These are phyloP conservation scores for Coptotermes formosanus DNA, from an alignment of 1,140 invertebrate species.

Conservation along the genomic window DNA sequence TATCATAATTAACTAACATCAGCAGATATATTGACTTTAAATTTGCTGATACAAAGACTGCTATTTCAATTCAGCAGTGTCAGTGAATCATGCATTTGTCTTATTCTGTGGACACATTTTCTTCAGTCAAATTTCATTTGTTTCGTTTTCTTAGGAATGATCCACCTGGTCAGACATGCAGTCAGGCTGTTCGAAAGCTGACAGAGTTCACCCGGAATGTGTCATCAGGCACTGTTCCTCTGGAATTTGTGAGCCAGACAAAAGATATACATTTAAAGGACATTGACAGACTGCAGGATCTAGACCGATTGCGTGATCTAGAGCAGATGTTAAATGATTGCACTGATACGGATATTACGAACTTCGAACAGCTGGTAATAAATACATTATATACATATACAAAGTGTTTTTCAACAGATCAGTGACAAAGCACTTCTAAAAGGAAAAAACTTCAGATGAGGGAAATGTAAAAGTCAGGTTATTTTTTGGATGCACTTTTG, in stretches of 20 bases:
- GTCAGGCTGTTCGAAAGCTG: constrained; percentile 61
- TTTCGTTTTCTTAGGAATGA: constrained; percentile 50
- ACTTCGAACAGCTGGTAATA: constrained; percentile 55
- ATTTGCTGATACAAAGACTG: too few species aligned
- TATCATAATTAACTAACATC: too few species aligned
- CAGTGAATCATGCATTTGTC: background rate
- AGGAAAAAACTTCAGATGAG: too few species aligned
- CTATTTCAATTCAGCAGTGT: background rate
- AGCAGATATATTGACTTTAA: too few species aligned
- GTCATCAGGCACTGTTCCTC: constrained; percentile 45
- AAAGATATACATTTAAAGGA: constrained; percentile 55
- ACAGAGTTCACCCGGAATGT: constrained; percentile 55
- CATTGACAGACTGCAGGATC: constrained; percentile 48
- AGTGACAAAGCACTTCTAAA: too few species aligned
- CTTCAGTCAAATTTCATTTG: background rate
- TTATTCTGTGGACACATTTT: background rate
- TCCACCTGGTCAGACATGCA: constrained; percentile 60
- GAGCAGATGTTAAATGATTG: constrained; percentile 42
- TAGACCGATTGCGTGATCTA: constrained; percentile 25
- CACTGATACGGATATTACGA: constrained; percentile 50
- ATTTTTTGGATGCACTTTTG: too few species aligned
- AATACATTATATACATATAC: too few species aligned
- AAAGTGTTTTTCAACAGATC: too few species aligned
- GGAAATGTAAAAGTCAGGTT: too few species aligned
- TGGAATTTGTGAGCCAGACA: constrained; percentile 52